Evolutionary conservation across 2,113 vertebrate species (phyloP).

Genomic region (Typhlomys cinereus): DNA sequence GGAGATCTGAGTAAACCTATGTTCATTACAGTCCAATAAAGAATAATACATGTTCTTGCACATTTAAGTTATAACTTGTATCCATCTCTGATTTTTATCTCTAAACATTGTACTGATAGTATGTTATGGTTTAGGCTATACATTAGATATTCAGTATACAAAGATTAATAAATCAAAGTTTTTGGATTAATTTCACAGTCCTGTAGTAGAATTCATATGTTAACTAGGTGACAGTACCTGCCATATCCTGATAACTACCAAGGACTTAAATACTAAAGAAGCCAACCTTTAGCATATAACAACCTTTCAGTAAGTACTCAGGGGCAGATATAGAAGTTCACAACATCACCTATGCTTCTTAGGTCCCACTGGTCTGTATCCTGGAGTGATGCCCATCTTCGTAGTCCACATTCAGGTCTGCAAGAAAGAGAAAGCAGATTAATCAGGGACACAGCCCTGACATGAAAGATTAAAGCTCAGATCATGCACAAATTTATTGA

Average conservation of each 20-base stretch:
- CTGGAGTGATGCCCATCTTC: too few relatives aligned
- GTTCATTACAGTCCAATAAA: constrained; percentile 43
- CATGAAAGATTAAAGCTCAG: not conserved
- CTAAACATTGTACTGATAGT: not conserved
- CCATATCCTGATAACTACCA: not conserved
- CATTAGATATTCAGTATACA: not conserved
- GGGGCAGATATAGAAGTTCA: not conserved
- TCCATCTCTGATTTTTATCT: constrained; percentile 13
- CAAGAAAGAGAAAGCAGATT: not conserved
- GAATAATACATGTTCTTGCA: not conserved
- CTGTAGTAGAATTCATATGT: not conserved
- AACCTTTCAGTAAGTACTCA: not conserved
- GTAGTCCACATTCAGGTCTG: not conserved
- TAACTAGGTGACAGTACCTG: not conserved
- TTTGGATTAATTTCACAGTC: not conserved
- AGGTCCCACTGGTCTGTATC: not conserved
- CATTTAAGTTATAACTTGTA: not conserved
- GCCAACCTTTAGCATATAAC: not conserved
- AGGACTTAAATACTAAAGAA: not conserved
- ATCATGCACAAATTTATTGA: not conserved
- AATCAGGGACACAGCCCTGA: not conserved
- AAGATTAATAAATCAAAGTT: constrained; percentile 20
- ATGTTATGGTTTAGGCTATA: not conserved
- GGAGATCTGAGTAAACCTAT: not conserved
- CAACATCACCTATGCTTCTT: not conserved